Evolutionary conservation across 2,113 vertebrate species (phyloP).

Genomic region (Colius striatus): DNA sequence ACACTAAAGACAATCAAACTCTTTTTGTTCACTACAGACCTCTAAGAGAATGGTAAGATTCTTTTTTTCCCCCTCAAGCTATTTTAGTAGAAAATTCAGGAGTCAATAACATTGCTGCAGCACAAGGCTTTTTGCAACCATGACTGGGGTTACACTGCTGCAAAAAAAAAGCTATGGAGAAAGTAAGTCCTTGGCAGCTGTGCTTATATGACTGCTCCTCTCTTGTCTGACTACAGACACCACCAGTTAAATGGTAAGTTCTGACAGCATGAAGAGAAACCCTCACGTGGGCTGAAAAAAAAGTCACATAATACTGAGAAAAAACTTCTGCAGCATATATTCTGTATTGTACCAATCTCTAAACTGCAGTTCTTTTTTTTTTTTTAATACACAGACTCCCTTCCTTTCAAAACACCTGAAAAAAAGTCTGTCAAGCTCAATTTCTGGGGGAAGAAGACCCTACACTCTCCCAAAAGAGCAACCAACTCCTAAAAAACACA

Average conservation of each 20-base stretch:
- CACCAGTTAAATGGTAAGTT: background rate
- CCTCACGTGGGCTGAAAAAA: background rate
- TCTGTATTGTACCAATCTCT: background rate
- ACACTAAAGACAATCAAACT: background rate
- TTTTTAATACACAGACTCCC: background rate
- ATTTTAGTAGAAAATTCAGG: background rate
- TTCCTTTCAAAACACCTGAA: background rate
- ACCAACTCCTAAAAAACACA: background rate
- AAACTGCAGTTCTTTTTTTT: background rate
- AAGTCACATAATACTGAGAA: background rate
- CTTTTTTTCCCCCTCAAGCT: background rate
- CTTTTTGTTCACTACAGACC: background rate
- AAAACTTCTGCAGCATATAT: background rate
- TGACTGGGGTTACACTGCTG: background rate
- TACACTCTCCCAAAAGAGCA: background rate
- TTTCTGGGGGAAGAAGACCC: accelerated
- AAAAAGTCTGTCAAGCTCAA: background rate
- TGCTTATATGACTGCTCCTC: background rate
- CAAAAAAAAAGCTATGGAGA: background rate
- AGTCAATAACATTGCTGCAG: background rate
- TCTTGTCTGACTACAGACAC: background rate
- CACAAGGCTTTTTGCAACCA: background rate
- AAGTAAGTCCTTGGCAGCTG: background rate
- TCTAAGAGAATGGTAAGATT: background rate
- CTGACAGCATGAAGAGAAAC: background rate